These are phyloP conservation scores for Drosophila multiciliata DNA, from an alignment of 2,888 invertebrate genomes.

Conservation along the genomic window DNA sequence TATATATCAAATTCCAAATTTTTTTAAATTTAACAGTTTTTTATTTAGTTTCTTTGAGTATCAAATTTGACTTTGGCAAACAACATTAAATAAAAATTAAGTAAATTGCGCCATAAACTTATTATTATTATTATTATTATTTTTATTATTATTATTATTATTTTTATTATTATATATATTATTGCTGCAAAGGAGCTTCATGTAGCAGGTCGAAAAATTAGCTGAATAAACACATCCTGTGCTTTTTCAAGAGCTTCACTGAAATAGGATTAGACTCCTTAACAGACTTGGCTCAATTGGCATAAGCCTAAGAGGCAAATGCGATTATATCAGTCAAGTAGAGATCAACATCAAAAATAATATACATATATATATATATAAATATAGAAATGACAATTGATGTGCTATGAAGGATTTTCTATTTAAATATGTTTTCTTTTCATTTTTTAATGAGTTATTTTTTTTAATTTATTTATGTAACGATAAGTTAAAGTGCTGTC, in stretches of 20 bases:
- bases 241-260: background rate
- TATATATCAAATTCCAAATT: background rate
- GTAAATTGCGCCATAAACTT: rapidly evolving
- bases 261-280: background rate
- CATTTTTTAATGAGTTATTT: background rate
- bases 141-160: no score
- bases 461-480: background rate
- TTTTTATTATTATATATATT: no score
- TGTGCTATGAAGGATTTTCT: background rate
- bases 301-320: background rate
- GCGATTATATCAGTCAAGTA: background rate
- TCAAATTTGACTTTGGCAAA: background rate
- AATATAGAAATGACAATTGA: background rate
- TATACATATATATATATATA: no score
- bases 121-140: no score
- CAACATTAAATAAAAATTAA: background rate
- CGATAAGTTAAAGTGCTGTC: no score
- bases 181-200: no score
- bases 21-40: background rate
- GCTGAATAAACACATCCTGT: background rate
- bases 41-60: background rate
- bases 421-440: background rate
- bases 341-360: background rate
- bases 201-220: background rate
- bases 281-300: background rate